Base-by-base conservation (phyloP, 1,140 invertebrate genomes). In the Bombus turneri region DNA sequence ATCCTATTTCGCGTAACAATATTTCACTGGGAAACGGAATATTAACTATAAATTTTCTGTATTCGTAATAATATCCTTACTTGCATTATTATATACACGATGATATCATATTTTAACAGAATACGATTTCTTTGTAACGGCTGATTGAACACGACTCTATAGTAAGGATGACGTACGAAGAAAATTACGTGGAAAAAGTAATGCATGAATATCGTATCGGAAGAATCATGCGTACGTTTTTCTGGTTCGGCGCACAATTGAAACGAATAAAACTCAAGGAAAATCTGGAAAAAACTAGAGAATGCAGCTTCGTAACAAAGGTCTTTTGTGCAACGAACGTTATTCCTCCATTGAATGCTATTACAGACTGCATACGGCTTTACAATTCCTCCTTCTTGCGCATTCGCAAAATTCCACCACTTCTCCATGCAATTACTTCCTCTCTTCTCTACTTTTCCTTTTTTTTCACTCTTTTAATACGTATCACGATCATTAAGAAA, bases 211-310 rank as follows among this genome's bases (percentile, higher is more conserved):
- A 85, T 85, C 76, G 39, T n/a, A n/a, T 34, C 59, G 8, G 64
- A 64, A 25, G 77, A 79, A 85, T 72, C 76, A 62, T 85, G 83
- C 83, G 83, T 85, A 72, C 76, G 68, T 31, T 80, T 73, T 85
- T 85, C 77, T 64, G 77, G 57, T 22, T 39, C 68, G 57, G 10
- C 64, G 77, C 83, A 47, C 83, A 80, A 85, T 85, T 78, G 53
- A 85, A 85, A 72, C 53, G 83, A 79, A 85, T 85, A 85, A 80
- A 85, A 80, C 77, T 85, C 76, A 71, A 80, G 75, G 76, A 62
- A 85, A 72, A 85, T 72, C 79, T 68, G 72, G 68, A 47, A 79
- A 79, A 85, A 85, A 85, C 76, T 79, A 31, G 64, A 57, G 68
- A 80, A 80, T 72, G 68, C 83, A 80, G 77, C 53, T 72, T 53